Base-by-base conservation (phyloP, 2,888 invertebrate genomes). In the Ormyrus nitidulus region DNA sequence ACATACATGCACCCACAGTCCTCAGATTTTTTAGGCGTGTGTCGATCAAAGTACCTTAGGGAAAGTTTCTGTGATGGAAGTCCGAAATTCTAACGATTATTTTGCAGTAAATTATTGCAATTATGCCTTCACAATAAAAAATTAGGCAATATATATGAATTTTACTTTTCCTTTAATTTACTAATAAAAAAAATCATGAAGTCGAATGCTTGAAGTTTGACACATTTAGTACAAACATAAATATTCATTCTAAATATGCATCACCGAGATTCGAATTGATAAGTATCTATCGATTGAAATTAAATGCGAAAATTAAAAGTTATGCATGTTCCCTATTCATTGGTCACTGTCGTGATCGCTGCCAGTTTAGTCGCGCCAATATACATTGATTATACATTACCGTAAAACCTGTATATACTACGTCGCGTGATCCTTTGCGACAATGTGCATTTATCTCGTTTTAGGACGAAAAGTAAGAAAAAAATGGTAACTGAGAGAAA, bases 51-150 rank as follows among this genome's bases (percentile, higher is more conserved):
- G 51, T 71, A 62, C 61, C 49, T 71, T 77, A 61, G 53, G 56
- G 46, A 53, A 66, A 66, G 34, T 68, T 78, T 79, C 65, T 78
- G 68, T 80, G 64, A 81, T 75, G 70, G 69, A 70, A 79, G 75
- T 62, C 44, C 49, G 61, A 72, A 76, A 61, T 70, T 78, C 79
- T 54, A 73, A 51, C 74, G 44, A 44, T 81, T 72, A 70, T 77
- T 79, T 72, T 68, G 61, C 11, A 51, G 34, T 49, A 71, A 56
- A 65, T 65, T 48, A 74, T 11, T 48, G 5, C 11, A 65, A 74
- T 56, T n/a, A 11, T 71, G 34, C 11, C 11, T 59, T 49, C 9
- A 9, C 51, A 51, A 61, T 7, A 59, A 59, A 11, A 11, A 61
- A 19, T 34, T 34, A 61, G 19, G 51, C n/a, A 49, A 71, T 34